Evolutionary conservation across 1,140 invertebrate species (phyloP).

Genomic region (Papilio xuthus): DNA sequence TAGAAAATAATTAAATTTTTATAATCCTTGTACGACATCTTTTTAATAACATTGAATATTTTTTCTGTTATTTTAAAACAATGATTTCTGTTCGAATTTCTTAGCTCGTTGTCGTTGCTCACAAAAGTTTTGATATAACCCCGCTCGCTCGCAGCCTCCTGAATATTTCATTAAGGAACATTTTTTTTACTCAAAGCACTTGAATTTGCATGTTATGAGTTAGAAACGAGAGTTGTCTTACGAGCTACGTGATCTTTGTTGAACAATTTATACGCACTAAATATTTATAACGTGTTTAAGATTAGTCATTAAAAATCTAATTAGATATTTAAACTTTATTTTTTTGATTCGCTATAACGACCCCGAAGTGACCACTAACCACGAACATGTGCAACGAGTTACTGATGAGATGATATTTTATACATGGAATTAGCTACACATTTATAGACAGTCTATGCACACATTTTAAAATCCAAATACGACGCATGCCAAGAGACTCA

Average conservation of each 20-base stretch:
- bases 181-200: constrained; percentile 58
- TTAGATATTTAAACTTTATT: too few relatives aligned
- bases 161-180: constrained; percentile 67
- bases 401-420: too few relatives aligned
- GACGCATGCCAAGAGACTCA: too few relatives aligned
- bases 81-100: constrained; percentile 12
- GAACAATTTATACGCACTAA: background rate
- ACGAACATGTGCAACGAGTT: too few relatives aligned
- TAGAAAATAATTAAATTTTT: background rate
- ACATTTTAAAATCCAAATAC: too few relatives aligned
- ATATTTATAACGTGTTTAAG: background rate
- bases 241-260: constrained; percentile 39
- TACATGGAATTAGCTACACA: too few relatives aligned
- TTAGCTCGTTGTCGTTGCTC: constrained; percentile 26
- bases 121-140: constrained; percentile 57
- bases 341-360: too few relatives aligned
- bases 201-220: constrained; percentile 66
- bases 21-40: background rate
- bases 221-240: constrained; percentile 40
- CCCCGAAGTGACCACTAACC: too few relatives aligned
- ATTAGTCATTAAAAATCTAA: background rate
- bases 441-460: too few relatives aligned
- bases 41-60: background rate
- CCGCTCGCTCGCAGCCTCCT: constrained; percentile 47
- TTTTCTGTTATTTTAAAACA: background rate